Percentiles rank a stretch among this genome's conserved stretches.
Conservation (phyloP, 2,113 vertebrate species). For the Axis porcinus region DNA sequence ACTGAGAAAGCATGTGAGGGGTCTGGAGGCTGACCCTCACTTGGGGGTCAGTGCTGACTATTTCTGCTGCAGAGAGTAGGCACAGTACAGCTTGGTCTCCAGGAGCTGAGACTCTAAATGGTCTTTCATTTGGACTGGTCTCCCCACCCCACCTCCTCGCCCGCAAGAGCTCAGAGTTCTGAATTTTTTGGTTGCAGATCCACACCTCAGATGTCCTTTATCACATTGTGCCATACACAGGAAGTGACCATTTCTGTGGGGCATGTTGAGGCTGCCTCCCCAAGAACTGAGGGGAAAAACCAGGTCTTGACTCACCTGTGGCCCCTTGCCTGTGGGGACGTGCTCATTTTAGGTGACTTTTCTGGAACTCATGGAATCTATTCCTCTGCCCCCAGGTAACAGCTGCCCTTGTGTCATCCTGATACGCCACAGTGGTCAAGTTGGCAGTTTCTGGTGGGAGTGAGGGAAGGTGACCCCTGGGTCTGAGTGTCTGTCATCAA, state of each 20-base stretch:
- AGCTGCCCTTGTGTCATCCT: fast-evolving
- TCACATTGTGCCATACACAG: neutral
- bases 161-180: neutral
- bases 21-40: fast-evolving
- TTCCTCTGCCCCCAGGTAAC: neutral
- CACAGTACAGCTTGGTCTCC: too few relatives aligned
- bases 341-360: neutral
- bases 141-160: neutral
- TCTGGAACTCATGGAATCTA: neutral
- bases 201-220: neutral
- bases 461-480: too few relatives aligned
- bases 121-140: neutral
- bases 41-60: neutral
- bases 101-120: neutral
- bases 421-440: too few relatives aligned
- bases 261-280: neutral
- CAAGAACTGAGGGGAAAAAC: fast-evolving
- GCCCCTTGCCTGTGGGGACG: neutral
- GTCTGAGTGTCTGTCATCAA: neutral
- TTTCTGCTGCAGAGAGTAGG: neutral
- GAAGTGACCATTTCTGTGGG: neutral
- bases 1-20: too few relatives aligned
- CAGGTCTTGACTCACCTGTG: too few relatives aligned
- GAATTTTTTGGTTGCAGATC: neutral
- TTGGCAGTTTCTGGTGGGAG: neutral